Evolutionary conservation across 2,797 vertebrate species (phyloP).

Genomic region (Hozukius guyotensis): DNA sequence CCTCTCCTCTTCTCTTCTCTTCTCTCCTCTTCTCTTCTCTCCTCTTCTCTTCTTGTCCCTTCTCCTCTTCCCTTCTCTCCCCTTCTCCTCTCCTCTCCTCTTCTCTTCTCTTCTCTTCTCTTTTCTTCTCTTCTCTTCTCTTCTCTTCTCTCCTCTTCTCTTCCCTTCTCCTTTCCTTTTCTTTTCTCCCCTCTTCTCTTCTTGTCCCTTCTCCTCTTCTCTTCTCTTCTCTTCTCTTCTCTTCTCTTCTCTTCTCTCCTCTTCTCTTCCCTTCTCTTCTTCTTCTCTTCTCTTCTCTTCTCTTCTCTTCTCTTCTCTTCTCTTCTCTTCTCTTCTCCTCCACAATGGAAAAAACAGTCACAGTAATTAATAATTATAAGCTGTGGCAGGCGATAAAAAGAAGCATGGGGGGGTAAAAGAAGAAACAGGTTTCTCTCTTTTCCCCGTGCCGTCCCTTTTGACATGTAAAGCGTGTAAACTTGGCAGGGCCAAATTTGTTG

Average conservation of each 20-base stretch:
- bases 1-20: rapidly evolving
- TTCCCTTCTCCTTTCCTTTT: background rate
- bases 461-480: conserved; percentile 77
- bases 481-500: conserved; percentile 79
- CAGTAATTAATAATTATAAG: conserved; percentile 58
- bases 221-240: background rate
- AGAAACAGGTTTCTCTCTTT: conserved; percentile 57
- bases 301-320: background rate
- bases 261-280: too few relatives aligned
- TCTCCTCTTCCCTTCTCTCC: too few relatives aligned
- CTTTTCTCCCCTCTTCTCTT: background rate
- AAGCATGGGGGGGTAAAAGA: conserved; percentile 3
- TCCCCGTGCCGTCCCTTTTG: conserved; percentile 41
- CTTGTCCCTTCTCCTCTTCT: too few relatives aligned
- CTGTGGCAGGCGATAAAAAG: conserved; percentile 34
- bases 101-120: too few relatives aligned
- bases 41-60: too few relatives aligned
- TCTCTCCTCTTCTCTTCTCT: too few relatives aligned
- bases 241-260: background rate
- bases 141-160: background rate
- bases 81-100: too few relatives aligned
- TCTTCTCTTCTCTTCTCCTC: background rate
- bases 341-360: conserved; percentile 47
- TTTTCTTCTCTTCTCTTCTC: background rate
- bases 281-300: background rate